A percentile compares a stretch with the other conserved stretches of the same genome.
These are phyloP conservation scores for Gorsachius goisagi DNA, from an alignment of 2,113 vertebrate species.

Conservation along the genomic window DNA sequence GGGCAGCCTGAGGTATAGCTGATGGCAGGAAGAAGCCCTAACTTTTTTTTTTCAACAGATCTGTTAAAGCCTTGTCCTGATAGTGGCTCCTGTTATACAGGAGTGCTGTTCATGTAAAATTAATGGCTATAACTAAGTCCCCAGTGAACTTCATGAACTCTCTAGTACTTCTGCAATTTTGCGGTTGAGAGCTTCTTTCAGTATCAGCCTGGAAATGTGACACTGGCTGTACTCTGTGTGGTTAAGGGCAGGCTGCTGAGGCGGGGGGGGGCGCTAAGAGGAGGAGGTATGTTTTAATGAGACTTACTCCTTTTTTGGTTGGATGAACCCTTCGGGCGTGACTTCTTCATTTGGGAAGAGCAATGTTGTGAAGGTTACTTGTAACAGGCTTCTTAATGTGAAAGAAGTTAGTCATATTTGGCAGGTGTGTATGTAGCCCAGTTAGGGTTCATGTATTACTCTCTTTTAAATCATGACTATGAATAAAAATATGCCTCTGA, in stretches of 20 bases:
- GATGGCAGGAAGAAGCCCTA: neutral
- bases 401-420: rapidly evolving
- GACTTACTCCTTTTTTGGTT: neutral
- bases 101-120: neutral
- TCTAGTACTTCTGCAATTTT: neutral
- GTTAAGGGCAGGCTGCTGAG: no score
- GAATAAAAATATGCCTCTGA: neutral
- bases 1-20: neutral
- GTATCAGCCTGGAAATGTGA: neutral
- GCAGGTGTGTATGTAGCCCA: neutral
- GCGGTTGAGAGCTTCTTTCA: rapidly evolving
- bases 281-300: neutral
- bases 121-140: neutral
- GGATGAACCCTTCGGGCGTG: no score
- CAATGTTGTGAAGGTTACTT: neutral
- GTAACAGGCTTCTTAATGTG: neutral
- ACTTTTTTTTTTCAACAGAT: neutral
- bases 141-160: neutral
- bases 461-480: neutral
- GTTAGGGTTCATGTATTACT: neutral
- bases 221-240: rapidly evolving
- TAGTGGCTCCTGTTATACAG: neutral
- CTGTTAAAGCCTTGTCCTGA: neutral
- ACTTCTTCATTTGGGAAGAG: neutral
- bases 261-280: rapidly evolving